Evolutionary conservation across 2,888 invertebrate genomes (phyloP), one percentile per base, ranked within the genome.

Genomic region (Lampropteryx suffumata): DNA sequence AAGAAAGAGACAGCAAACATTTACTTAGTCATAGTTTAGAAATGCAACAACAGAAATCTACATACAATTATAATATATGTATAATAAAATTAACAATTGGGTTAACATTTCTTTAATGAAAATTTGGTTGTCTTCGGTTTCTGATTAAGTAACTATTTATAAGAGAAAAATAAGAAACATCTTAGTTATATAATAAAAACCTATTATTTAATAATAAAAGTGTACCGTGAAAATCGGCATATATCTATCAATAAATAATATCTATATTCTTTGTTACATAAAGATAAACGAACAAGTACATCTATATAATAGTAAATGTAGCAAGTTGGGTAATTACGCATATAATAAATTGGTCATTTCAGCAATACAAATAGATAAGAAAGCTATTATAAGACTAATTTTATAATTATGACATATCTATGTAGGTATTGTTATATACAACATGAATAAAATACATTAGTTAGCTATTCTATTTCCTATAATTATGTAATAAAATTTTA

Each of bases 41-140:
- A n/a, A n/a, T n/a, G n/a, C n/a, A n/a, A n/a, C n/a, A n/a, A n/a
- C n/a, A n/a, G n/a, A n/a, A n/a, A n/a, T n/a, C n/a, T n/a, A n/a
- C n/a, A n/a, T n/a, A n/a, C n/a, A n/a, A n/a, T n/a, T n/a, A n/a
- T n/a, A n/a, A n/a, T n/a, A n/a, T n/a, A n/a, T n/a, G n/a, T n/a
- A n/a, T n/a, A n/a, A n/a, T n/a, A n/a, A n/a, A n/a, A n/a, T n/a
- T n/a, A n/a, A n/a, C n/a, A n/a, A n/a, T n/a, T n/a, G n/a, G n/a
- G n/a, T n/a, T n/a, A 13, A 49, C 37, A 46, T 48, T 40, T 50
- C 35, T 40, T 56, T 35, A 60, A 51, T 65, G 66, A 63, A 66
- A 69, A 69, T 63, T 61, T 50, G 55, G 62, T 61, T 65, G 68
- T 62, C 64, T 57, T 54, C 33, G 12, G 30, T 32, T 10, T 17